These are phyloP conservation scores for Grus americana DNA, from an alignment of 2,113 vertebrate genomes.

Conservation along the genomic window DNA sequence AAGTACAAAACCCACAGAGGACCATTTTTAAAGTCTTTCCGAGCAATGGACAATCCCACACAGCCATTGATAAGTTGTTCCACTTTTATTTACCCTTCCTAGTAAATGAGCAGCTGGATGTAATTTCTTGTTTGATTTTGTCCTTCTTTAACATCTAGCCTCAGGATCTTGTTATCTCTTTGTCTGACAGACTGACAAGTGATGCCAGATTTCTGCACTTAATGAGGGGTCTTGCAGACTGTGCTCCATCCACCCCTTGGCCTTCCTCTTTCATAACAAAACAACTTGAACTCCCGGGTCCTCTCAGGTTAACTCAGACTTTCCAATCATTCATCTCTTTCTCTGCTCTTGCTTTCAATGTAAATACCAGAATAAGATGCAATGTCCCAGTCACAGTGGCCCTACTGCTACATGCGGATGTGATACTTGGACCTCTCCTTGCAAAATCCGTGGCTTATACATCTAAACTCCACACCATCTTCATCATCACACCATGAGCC, in stretches of 20 bases:
- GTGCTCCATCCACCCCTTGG: not conserved
- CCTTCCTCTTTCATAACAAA: not conserved
- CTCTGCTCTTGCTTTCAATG: not conserved
- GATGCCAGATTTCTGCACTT: not conserved
- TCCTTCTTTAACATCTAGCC: not conserved
- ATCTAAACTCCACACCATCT: too few species aligned
- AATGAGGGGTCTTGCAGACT: not conserved
- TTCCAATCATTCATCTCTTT: not conserved
- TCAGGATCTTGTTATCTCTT: not conserved
- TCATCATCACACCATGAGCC: not conserved
- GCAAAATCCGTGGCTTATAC: not conserved
- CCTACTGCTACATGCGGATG: accelerated
- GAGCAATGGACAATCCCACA: not conserved
- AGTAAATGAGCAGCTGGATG: not conserved
- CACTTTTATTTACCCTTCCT: not conserved
- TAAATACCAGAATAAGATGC: not conserved
- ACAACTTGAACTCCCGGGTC: not conserved
- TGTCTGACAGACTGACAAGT: not conserved
- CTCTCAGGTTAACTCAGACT: not conserved
- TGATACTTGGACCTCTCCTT: not conserved
- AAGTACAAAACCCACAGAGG: not conserved
- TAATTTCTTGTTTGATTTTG: not conserved
- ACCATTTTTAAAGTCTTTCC: not conserved
- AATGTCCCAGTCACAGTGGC: not conserved
- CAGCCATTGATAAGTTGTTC: not conserved